These are phyloP conservation scores for Styela clava DNA, from an alignment of 23 tunicate genomes.

Conservation along the genomic window DNA sequence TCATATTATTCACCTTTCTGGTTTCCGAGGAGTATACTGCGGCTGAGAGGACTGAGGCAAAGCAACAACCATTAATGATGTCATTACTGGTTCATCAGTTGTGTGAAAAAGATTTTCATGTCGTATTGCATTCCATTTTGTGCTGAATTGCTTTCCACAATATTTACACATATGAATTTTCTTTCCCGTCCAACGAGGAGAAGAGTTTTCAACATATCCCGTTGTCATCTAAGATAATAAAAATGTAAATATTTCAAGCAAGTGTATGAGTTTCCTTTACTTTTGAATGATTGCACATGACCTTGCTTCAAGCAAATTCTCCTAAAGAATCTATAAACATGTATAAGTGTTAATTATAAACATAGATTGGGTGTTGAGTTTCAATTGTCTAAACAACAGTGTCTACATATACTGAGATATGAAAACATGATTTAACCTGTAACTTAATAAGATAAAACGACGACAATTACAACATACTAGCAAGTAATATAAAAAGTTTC, in stretches of 20 bases:
- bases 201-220: not conserved
- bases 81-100: slow-evolving; percentile 66
- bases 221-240: not conserved
- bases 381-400: too few relatives aligned
- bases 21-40: slow-evolving; percentile 40
- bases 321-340: too few relatives aligned
- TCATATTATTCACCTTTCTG: slow-evolving; percentile 94
- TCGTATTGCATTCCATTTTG: slow-evolving; percentile 91
- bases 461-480: too few relatives aligned
- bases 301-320: too few relatives aligned
- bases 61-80: slow-evolving; percentile 2
- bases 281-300: too few relatives aligned
- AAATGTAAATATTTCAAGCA: not conserved
- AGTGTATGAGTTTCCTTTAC: too few relatives aligned
- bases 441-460: too few relatives aligned
- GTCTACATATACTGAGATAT: too few relatives aligned
- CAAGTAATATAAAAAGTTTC: too few relatives aligned
- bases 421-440: too few relatives aligned
- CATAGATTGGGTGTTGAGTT: too few relatives aligned
- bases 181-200: slow-evolving; percentile 30
- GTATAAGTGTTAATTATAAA: too few relatives aligned
- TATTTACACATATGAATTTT: slow-evolving; percentile 83
- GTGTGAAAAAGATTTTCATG: slow-evolving; percentile 76
- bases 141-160: slow-evolving; percentile 88
- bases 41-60: not conserved